Percentiles rank a stretch among this genome's conserved stretches.
Evolutionary conservation across 92 coral and sea anemone species (phyloP).

Genomic region (Pocillopora meandrina): DNA sequence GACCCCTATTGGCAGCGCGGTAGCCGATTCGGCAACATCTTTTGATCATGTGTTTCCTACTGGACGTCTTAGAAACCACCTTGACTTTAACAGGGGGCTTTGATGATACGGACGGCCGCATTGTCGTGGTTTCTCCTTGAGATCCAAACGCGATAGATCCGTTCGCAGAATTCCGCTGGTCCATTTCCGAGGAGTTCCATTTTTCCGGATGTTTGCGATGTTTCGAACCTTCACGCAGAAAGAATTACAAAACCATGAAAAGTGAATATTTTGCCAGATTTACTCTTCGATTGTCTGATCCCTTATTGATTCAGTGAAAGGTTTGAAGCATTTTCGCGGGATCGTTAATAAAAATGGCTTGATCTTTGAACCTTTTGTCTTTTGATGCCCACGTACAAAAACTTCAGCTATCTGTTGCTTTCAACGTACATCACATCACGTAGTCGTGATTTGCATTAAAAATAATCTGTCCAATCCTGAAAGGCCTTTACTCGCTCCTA

Average conservation of each 20-base stretch:
- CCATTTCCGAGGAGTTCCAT: conserved; percentile 25
- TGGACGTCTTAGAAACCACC: neutral
- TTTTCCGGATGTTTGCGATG: conserved; percentile 38
- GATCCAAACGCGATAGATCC: conserved; percentile 25
- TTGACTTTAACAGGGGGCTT: neutral
- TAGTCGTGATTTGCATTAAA: neutral
- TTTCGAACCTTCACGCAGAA: conserved; percentile 29
- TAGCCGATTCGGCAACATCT: conserved; percentile 61
- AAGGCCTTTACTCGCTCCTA: neutral
- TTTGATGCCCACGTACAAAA: conserved; percentile 6
- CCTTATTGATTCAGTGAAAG: neutral
- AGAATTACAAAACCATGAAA: conserved; percentile 1
- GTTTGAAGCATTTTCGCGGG: conserved; percentile 14
- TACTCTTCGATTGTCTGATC: neutral
- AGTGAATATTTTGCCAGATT: neutral
- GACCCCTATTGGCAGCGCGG: conserved; percentile 48
- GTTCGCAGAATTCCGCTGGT: conserved; percentile 11
- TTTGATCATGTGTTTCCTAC: conserved; percentile 31
- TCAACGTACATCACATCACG: neutral
- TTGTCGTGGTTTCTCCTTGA: neutral
- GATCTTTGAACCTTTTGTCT: conserved; percentile 13
- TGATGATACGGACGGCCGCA: neutral
- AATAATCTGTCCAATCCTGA: neutral
- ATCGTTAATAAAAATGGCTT: conserved; percentile 1
- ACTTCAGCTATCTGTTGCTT: neutral